Percentiles rank a stretch among this genome's conserved stretches.
Evolutionary conservation across 2,888 invertebrate genomes (phyloP).

Genomic region (Dorcus hopei): DNA sequence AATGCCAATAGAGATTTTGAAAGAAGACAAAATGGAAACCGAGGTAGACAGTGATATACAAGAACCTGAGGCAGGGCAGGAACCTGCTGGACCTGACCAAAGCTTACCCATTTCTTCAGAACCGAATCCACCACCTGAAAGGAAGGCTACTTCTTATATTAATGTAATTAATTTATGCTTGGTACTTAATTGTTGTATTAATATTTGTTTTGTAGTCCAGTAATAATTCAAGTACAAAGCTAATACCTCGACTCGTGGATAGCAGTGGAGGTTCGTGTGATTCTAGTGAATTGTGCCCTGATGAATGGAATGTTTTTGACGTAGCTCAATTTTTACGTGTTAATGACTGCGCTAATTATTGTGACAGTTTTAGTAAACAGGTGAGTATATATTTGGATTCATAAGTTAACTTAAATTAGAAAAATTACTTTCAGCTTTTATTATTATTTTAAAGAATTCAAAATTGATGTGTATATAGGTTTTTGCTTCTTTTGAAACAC

Average conservation of each 20-base stretch:
- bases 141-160: conserved; percentile 62
- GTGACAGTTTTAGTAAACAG: conserved; percentile 61
- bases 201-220: conserved; percentile 35
- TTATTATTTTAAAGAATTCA: background rate
- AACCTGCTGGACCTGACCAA: conserved; percentile 57
- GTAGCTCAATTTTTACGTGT: conserved; percentile 87
- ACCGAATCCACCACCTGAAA: conserved; percentile 52
- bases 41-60: conserved; percentile 46
- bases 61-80: conserved; percentile 55
- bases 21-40: conserved; percentile 30
- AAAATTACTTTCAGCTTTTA: background rate
- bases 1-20: conserved; percentile 19
- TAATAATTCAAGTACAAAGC: conserved; percentile 52
- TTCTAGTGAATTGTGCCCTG: conserved; percentile 58
- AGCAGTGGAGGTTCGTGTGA: conserved; percentile 54
- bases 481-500: too few relatives aligned
- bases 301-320: conserved; percentile 79
- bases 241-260: conserved; percentile 64
- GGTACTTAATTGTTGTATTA: background rate
- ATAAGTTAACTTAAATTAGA: too few relatives aligned
- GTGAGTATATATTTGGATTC: conserved; percentile 28
- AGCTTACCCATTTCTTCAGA: conserved; percentile 49
- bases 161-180: conserved; percentile 49
- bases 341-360: conserved; percentile 78
- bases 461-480: too few relatives aligned